Percentiles rank a stretch among this genome's conserved stretches.
Conservation (phyloP, 2,888 invertebrate genomes). For the Chymomyza caudatula region DNA sequence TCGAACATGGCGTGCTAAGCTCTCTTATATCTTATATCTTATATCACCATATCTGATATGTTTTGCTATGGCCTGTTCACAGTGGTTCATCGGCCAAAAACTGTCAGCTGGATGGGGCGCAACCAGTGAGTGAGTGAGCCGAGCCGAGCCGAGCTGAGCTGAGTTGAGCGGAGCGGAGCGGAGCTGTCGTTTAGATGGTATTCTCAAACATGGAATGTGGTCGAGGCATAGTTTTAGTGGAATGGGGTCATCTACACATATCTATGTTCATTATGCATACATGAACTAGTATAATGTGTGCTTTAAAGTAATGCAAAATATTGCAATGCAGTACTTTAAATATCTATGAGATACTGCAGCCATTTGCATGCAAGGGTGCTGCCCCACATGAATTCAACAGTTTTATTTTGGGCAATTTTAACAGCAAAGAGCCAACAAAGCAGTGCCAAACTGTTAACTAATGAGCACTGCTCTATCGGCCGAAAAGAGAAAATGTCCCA, state of each 20-base stretch:
- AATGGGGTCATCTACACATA: background rate
- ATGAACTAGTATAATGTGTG: background rate
- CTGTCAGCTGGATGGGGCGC: background rate
- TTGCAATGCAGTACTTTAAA: background rate
- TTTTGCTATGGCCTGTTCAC: background rate
- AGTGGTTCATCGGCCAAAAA: background rate
- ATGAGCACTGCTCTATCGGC: background rate
- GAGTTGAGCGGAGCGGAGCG: too few relatives aligned
- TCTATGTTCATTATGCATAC: background rate
- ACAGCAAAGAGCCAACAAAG: background rate
- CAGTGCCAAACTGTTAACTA: too few relatives aligned
- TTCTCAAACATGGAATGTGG: background rate
- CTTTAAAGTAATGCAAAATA: background rate
- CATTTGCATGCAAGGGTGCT: background rate
- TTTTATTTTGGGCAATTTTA: background rate
- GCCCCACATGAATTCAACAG: background rate
- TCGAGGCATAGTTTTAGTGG: background rate
- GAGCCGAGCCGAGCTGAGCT: too few relatives aligned
- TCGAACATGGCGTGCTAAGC: background rate
- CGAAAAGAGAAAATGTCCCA: background rate
- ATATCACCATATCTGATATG: background rate
- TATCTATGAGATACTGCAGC: background rate
- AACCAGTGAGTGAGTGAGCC: too few relatives aligned
- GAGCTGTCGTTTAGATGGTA: too few relatives aligned
- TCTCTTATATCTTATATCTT: background rate